phyloP scores from a whole-genome alignment of 2,888 invertebrate species.

The Amblyteles armatorius region DNA sequence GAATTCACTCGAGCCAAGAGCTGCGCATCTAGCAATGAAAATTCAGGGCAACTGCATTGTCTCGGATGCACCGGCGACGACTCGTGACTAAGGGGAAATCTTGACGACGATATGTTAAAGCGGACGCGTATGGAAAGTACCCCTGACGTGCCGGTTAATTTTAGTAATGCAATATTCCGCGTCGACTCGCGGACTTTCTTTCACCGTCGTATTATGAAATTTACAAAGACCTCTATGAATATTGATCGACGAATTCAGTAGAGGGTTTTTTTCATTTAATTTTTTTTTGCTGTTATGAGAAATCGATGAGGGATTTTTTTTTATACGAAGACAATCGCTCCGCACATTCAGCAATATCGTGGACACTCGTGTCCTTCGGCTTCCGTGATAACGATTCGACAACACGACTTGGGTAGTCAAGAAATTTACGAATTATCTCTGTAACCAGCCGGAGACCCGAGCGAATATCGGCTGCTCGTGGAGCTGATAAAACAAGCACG shows the following conservation, averaged over 20 bases:
- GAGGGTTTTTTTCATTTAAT: not conserved
- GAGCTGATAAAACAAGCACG: not conserved
- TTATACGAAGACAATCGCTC: not conserved
- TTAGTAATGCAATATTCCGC: conserved; percentile 17
- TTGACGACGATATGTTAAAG: conserved; percentile 11
- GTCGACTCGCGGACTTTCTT: not conserved
- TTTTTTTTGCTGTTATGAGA: not conserved
- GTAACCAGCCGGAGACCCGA: not conserved
- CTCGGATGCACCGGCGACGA: not conserved
- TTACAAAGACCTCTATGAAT: not conserved
- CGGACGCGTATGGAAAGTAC: conserved; percentile 27
- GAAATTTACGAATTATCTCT: conserved; percentile 1
- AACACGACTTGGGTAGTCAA: not conserved
- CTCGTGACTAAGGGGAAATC: conserved; percentile 44
- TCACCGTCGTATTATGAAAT: conserved; percentile 6
- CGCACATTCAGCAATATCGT: not conserved
- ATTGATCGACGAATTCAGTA: not conserved
- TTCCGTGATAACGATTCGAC: not conserved
- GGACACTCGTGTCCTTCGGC: not conserved
- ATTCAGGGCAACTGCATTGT: not conserved
- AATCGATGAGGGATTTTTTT: not conserved
- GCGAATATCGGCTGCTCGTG: not conserved
- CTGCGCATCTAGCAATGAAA: conserved; percentile 22
- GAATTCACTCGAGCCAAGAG: conserved; percentile 42
- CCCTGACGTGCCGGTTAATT: conserved; percentile 48